Base-by-base conservation (phyloP, 2,113 vertebrate species). In the Myotis brandtii region DNA sequence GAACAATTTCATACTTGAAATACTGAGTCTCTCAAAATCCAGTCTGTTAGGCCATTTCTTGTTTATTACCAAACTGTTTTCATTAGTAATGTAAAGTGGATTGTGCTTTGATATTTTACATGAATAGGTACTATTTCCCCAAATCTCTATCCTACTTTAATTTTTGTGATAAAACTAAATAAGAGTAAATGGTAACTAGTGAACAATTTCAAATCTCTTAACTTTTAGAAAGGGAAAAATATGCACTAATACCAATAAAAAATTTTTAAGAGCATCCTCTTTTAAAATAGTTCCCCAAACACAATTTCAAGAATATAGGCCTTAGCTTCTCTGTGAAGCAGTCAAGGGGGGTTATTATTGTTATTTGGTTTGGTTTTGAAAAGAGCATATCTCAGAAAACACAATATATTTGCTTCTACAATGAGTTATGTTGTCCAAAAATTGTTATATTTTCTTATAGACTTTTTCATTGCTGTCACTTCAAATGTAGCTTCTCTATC, bases 401-500 rank as follows among this genome's bases (percentile, higher is more conserved):
- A 56, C 52, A 48, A 5, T 89, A 9, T 81, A 56, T 91, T 90
- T 95, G 17, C 56, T 69, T 11, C 30, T 88, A n/a, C 84, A 82
- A 52, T 89, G 32, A 64, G 52, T 77, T 89, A 40, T 66, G 25
- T 70, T 56, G 3, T 77, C 30, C 21, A 94, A 62, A 82, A 81
- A 62, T 73, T 64, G 27, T 75, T 72, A 32, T 30, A 27, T 86
- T 82, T 94, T 88, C 40, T 64, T 62, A 66, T 1, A 46, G 5
- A 66, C 6, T 54, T 93, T 77, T 88, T 85, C 52, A 46, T 81
- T 77, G 75, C 14, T 50, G 13, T 72, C n/a, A 9, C 25, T 86
- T 96, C 67, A 89, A 81, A 89, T 89, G 67, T 87, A 52, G 6
- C 79, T 96, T 90, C 37, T 95, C 4, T 93, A 37, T 64, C 27